Conservation (phyloP, 2,113 vertebrate species). For the Seriola dumerili region DNA sequence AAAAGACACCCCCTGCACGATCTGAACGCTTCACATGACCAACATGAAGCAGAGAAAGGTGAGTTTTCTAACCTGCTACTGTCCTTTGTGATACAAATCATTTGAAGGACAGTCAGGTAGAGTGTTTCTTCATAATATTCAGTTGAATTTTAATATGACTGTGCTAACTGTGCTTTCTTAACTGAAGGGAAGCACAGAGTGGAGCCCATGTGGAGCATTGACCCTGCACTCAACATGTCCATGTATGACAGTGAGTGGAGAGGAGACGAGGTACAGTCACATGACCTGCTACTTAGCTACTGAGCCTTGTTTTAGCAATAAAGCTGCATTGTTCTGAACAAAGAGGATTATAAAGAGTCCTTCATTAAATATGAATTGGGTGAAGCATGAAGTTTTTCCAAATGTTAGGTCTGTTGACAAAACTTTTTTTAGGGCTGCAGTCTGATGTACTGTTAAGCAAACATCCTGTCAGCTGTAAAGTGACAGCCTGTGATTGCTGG, state of each 20-base stretch:
- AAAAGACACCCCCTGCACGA: conserved; percentile 16
- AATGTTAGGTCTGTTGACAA: too few relatives aligned
- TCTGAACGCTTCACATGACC: conserved; percentile 9
- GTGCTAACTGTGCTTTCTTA: conserved; percentile 7
- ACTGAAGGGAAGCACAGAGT: conserved; percentile 63
- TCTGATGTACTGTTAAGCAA: too few relatives aligned
- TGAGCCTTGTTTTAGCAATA: too few relatives aligned
- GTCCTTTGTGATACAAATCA: too few relatives aligned
- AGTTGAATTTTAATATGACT: not conserved
- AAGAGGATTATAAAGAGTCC: not conserved
- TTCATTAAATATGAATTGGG: not conserved
- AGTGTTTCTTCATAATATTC: not conserved
- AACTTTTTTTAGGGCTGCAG: too few relatives aligned
- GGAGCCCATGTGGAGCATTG: conserved; percentile 92
- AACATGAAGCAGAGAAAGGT: conserved; percentile 9
- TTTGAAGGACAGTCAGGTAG: too few relatives aligned
- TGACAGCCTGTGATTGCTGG: too few relatives aligned
- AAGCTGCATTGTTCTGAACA: too few relatives aligned
- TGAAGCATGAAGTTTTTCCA: not conserved
- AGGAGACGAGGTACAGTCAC: conserved; percentile 53
- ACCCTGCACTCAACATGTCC: conserved; percentile 90
- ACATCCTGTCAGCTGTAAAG: too few relatives aligned
- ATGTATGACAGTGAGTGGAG: conserved; percentile 84
- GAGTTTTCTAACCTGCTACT: not conserved
- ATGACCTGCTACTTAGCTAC: not conserved